Conservation (phyloP, 37 sponge, comb jelly and placozoan species). For the Cladorhizidae sp. region DNA sequence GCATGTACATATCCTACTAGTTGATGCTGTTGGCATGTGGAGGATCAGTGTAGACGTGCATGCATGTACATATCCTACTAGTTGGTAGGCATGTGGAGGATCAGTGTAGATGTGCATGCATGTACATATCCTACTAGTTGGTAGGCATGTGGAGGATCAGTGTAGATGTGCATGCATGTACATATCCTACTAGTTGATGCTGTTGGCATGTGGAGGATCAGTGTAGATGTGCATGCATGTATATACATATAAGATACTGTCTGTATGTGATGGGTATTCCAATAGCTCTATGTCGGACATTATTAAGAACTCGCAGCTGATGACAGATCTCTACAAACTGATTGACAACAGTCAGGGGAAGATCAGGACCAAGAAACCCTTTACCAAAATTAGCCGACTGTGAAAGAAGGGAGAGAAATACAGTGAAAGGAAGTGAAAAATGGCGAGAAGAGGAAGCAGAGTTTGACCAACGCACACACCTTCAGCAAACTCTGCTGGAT, state of each 20-base stretch:
- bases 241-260: constrained; percentile 91
- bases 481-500: constrained; percentile 85
- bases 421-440: not conserved
- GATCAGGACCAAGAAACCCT: constrained; percentile 79
- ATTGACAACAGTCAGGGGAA: constrained; percentile 51
- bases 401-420: not conserved
- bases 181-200: too few species aligned
- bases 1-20: too few species aligned
- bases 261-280: constrained; percentile 87
- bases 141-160: too few species aligned
- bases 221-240: too few species aligned
- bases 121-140: too few species aligned
- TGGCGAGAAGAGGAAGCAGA: not conserved
- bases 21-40: too few species aligned
- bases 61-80: too few species aligned
- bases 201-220: too few species aligned
- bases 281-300: constrained; percentile 57
- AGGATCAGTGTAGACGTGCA: too few species aligned
- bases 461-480: constrained; percentile 26
- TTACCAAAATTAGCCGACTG: constrained; percentile 79
- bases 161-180: too few species aligned
- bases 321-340: constrained; percentile 64
- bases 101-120: too few species aligned
- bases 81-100: too few species aligned
- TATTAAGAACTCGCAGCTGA: constrained; percentile 88